Conservation (phyloP, 1,140 invertebrate genomes). For the Ericerus pela region DNA sequence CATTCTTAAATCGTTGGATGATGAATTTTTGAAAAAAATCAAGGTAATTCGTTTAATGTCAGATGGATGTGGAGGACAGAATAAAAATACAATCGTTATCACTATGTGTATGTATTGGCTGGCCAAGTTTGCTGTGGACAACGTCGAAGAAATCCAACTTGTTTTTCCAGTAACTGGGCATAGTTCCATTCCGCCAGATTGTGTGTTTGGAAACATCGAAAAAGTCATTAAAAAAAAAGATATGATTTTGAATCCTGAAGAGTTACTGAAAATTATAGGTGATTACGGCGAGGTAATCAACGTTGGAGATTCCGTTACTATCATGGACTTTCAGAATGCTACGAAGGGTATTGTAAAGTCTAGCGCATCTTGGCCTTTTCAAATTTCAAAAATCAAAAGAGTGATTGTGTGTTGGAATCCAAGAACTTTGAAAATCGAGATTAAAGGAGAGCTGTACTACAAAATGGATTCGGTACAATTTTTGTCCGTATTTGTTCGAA, state of each 20-base stretch:
- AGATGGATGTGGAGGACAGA: conserved; percentile 27
- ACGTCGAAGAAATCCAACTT: conserved; percentile 18
- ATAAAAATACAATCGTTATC: conserved; percentile 28
- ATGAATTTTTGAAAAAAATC: not conserved
- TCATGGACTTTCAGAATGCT: not conserved
- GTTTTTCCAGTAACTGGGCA: conserved; percentile 27
- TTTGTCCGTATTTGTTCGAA: conserved; percentile 5
- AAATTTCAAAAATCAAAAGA: not conserved
- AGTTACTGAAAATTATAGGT: not conserved
- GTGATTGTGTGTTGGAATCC: not conserved
- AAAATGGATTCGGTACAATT: not conserved
- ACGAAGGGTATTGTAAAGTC: not conserved
- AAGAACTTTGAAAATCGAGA: not conserved
- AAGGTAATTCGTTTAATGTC: conserved; percentile 21
- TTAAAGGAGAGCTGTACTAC: not conserved
- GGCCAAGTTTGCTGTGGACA: not conserved
- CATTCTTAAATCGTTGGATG: not conserved
- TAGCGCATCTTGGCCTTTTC: not conserved
- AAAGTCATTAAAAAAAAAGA: conserved; percentile 21
- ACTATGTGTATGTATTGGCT: conserved; percentile 24
- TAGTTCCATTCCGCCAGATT: conserved; percentile 26
- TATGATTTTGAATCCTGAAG: not conserved
- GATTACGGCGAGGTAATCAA: not conserved
- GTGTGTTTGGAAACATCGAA: conserved; percentile 26
- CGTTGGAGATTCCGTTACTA: not conserved